phyloP scores from a whole-genome alignment of 2,797 vertebrate genomes.

The Limnodromus scolopaceus region DNA sequence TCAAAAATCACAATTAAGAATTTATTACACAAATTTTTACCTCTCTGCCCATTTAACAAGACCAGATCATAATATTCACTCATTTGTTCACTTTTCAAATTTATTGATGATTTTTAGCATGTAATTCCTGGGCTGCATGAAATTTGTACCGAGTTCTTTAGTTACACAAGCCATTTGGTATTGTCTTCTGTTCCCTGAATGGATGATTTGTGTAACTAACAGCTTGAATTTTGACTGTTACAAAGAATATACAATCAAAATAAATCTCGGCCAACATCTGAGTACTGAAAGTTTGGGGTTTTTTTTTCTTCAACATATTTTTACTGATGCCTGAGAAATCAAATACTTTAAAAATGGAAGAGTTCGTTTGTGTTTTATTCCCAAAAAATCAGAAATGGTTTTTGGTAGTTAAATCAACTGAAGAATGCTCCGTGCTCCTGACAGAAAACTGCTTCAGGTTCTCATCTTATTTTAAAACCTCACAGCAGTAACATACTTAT shows the following conservation, averaged over 20 bases:
- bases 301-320: neutral
- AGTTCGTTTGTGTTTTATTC: neutral
- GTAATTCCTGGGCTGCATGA: neutral
- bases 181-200: constrained; percentile 5
- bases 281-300: neutral
- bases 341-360: neutral
- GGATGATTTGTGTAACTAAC: constrained; percentile 3
- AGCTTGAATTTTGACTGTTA: neutral
- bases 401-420: neutral
- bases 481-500: neutral
- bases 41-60: constrained; percentile 24
- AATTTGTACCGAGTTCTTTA: neutral
- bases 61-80: neutral
- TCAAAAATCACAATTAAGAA: constrained; percentile 39
- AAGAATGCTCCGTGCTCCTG: neutral
- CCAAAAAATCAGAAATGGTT: neutral
- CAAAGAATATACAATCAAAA: neutral
- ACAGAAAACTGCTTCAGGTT: neutral
- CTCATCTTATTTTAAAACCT: neutral
- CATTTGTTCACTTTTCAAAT: constrained; percentile 10
- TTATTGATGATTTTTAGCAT: constrained; percentile 1
- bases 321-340: neutral
- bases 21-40: constrained; percentile 53
- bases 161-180: constrained; percentile 1
- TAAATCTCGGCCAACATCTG: neutral